Evolutionary conservation across 2,113 vertebrate species (phyloP).

Genomic region (Rhynchopsitta pachyrhyncha): DNA sequence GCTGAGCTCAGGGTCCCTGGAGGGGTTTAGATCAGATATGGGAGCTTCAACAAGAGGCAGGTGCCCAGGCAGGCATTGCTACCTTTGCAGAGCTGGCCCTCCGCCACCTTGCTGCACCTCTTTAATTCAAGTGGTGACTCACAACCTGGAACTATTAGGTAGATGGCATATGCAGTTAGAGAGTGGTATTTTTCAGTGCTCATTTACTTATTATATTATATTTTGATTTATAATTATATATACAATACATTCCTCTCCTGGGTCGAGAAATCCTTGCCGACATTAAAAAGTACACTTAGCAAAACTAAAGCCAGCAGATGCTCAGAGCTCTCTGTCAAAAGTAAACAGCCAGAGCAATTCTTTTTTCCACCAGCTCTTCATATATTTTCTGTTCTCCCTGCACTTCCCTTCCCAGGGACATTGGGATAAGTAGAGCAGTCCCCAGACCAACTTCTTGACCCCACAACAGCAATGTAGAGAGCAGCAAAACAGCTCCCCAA

Average conservation of each 20-base stretch:
- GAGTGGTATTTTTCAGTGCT: slow-evolving; percentile 43
- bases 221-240: slow-evolving; percentile 70
- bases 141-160: slow-evolving; percentile 45
- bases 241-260: neutral
- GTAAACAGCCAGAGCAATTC: neutral
- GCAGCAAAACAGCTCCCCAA: neutral
- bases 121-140: slow-evolving; percentile 47
- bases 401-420: neutral
- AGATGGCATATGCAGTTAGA: slow-evolving; percentile 22
- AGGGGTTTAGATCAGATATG: neutral
- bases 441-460: neutral
- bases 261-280: slow-evolving; percentile 29
- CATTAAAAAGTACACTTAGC: slow-evolving; percentile 45
- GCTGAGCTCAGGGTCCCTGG: neutral
- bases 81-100: neutral
- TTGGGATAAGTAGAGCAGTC: neutral
- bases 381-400: neutral
- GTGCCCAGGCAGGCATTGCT: neutral
- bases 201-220: slow-evolving; percentile 49
- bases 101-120: neutral
- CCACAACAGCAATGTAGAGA: neutral
- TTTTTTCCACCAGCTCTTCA: neutral
- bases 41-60: neutral
- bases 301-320: slow-evolving; percentile 24
- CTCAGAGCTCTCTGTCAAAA: slow-evolving; percentile 3